Conservation (phyloP, 2,888 invertebrate species). For the Phalera bucephala region DNA sequence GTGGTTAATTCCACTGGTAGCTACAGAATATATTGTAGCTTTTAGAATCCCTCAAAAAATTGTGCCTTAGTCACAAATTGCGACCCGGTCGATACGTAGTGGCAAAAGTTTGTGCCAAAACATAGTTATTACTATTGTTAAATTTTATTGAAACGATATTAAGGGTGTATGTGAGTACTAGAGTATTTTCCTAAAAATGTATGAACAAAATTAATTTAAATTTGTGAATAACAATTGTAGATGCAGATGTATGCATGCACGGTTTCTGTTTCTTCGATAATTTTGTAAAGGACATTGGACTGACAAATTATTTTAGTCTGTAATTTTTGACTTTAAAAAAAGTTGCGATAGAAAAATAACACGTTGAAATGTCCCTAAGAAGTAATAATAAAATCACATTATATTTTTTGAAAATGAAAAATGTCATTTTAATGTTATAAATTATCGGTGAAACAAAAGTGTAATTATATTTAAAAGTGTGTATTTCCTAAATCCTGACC, state of each 20-base stretch:
- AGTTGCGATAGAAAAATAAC: no score
- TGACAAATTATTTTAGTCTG: background rate
- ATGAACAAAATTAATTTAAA: slow-evolving; percentile 24
- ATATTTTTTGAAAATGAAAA: no score
- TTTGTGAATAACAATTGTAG: slow-evolving; percentile 37
- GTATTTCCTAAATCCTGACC: slow-evolving; percentile 79
- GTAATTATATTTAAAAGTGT: slow-evolving; percentile 56
- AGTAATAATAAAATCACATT: no score
- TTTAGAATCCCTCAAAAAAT: slow-evolving; percentile 49
- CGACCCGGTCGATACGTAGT: slow-evolving; percentile 43
- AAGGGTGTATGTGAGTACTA: slow-evolving; percentile 30
- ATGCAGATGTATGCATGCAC: slow-evolving; percentile 24
- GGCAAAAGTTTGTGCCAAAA: slow-evolving; percentile 64
- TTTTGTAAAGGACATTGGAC: slow-evolving; percentile 4
- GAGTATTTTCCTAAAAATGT: slow-evolving; percentile 39
- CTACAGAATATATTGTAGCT: background rate
- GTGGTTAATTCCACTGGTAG: background rate
- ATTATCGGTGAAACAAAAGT: slow-evolving; percentile 31
- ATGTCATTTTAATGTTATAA: no score
- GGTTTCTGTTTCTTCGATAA: slow-evolving; percentile 19
- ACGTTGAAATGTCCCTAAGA: no score
- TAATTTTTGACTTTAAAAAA: no score
- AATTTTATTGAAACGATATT: slow-evolving; percentile 36
- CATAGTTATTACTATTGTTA: slow-evolving; percentile 37
- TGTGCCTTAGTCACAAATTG: slow-evolving; percentile 71